Conservation (phyloP, 1,140 invertebrate genomes). For the Brachionus manjavacas region DNA sequence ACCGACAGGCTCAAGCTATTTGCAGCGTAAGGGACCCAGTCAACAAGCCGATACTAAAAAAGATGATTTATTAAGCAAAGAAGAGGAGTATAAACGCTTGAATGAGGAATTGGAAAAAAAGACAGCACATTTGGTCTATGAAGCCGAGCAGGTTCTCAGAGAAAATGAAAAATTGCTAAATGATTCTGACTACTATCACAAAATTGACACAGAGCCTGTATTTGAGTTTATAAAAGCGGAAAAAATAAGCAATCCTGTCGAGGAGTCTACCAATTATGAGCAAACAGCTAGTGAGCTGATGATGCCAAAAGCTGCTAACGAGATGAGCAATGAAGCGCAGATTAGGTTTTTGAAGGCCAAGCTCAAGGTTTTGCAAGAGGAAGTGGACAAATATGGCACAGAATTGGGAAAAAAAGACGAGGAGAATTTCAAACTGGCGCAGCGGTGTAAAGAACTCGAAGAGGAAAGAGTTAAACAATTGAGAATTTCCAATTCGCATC, state of each 20-base stretch:
- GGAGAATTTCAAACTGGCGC: slow-evolving; percentile 44
- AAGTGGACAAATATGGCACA: slow-evolving; percentile 50
- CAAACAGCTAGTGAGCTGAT: background rate
- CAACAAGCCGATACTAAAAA: background rate
- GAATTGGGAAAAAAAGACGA: slow-evolving; percentile 54
- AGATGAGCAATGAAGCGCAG: slow-evolving; percentile 53
- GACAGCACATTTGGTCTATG: slow-evolving; percentile 52
- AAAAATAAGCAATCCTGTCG: background rate
- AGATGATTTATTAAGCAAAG: slow-evolving; percentile 20
- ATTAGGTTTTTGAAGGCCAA: slow-evolving; percentile 57
- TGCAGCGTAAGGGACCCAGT: background rate
- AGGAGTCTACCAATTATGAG: background rate
- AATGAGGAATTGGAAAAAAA: slow-evolving; percentile 56
- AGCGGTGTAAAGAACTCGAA: slow-evolving; percentile 50
- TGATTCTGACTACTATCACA: background rate
- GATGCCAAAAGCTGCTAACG: slow-evolving; percentile 48
- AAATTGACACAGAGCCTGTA: slow-evolving; percentile 32
- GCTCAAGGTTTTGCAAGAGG: slow-evolving; percentile 55
- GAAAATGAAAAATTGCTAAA: slow-evolving; percentile 32
- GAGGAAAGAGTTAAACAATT: slow-evolving; percentile 50
- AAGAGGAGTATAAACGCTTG: slow-evolving; percentile 49
- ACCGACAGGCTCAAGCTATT: background rate
- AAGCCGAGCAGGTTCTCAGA: slow-evolving; percentile 55
- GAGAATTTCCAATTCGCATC: slow-evolving; percentile 49
- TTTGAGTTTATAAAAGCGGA: background rate